Conservation (phyloP, 2,113 vertebrate genomes). For the Pimephales promelas region DNA sequence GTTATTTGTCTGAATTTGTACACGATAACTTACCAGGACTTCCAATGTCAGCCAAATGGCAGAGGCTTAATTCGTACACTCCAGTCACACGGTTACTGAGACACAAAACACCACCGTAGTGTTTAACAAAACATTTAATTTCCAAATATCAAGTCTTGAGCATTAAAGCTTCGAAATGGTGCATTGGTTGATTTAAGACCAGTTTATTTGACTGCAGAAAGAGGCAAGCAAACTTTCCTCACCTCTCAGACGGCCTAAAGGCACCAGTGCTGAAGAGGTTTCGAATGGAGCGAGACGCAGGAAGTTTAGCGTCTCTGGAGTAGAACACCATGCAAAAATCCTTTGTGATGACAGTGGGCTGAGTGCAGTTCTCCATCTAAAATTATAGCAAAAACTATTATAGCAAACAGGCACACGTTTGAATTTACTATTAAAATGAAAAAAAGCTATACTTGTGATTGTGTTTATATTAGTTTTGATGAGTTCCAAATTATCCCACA, state of each 20-base stretch:
- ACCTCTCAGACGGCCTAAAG: constrained; percentile 91
- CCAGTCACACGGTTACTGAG: constrained; percentile 92
- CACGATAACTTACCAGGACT: constrained; percentile 84
- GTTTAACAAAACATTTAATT: not conserved
- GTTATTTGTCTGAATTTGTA: not conserved
- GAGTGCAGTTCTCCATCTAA: constrained; percentile 97
- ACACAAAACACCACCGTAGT: not conserved
- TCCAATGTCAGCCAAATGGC: constrained; percentile 88
- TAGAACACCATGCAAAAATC: constrained; percentile 99
- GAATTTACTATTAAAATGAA: not conserved
- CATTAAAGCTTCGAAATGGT: not conserved
- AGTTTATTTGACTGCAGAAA: not conserved
- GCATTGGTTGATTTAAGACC: not conserved
- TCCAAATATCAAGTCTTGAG: not conserved
- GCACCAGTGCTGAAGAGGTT: constrained; percentile 95
- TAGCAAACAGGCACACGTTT: not conserved
- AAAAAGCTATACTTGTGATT: not conserved
- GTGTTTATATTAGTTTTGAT: not conserved
- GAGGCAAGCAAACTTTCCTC: constrained; percentile 20
- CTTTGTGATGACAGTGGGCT: constrained; percentile 95
- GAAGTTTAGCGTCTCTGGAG: constrained; percentile 92
- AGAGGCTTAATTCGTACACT: constrained; percentile 93
- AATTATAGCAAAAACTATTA: not conserved
- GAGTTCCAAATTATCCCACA: not conserved
- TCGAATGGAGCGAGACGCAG: constrained; percentile 92